Percentiles rank a stretch among this genome's conserved stretches.
These are phyloP conservation scores for Zosterops borbonicus DNA, from an alignment of 2,113 vertebrate genomes.

Conservation along the genomic window DNA sequence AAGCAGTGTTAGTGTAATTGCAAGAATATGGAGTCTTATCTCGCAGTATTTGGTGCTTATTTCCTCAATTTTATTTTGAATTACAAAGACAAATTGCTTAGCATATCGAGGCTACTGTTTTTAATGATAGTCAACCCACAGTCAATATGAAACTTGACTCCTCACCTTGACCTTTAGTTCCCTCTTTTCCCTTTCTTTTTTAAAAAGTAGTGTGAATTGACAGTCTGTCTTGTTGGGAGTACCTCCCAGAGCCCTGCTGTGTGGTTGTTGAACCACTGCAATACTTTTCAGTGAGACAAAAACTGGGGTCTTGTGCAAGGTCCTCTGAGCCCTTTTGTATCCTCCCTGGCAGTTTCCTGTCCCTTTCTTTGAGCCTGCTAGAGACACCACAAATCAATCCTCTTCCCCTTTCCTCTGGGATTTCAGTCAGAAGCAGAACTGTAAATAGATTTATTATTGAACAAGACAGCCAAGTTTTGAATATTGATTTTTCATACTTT, in stretches of 20 bases:
- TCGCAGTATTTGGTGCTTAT: background rate
- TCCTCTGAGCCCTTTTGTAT: background rate
- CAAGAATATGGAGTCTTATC: background rate
- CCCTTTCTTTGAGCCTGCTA: background rate
- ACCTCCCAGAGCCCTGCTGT: background rate
- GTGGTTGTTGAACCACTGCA: background rate
- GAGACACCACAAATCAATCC: background rate
- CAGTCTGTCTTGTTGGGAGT: background rate
- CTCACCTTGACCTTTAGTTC: background rate
- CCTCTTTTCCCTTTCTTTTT: background rate
- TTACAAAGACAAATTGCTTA: constrained; percentile 22
- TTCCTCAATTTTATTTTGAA: constrained; percentile 18
- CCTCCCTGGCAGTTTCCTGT: background rate
- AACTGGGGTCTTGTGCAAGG: background rate
- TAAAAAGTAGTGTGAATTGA: background rate
- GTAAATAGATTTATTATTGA: background rate
- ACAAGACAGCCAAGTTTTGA: background rate
- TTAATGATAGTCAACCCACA: background rate
- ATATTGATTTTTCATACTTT: constrained; percentile 7
- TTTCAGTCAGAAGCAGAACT: constrained; percentile 1
- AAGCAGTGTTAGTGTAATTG: background rate
- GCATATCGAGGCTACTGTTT: background rate
- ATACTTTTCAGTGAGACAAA: background rate
- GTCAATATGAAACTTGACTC: constrained; percentile 10
- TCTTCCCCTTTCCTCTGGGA: background rate